These are phyloP conservation scores for Auanema sp. DNA, from an alignment of 2,888 invertebrate genomes.

Conservation along the genomic window DNA sequence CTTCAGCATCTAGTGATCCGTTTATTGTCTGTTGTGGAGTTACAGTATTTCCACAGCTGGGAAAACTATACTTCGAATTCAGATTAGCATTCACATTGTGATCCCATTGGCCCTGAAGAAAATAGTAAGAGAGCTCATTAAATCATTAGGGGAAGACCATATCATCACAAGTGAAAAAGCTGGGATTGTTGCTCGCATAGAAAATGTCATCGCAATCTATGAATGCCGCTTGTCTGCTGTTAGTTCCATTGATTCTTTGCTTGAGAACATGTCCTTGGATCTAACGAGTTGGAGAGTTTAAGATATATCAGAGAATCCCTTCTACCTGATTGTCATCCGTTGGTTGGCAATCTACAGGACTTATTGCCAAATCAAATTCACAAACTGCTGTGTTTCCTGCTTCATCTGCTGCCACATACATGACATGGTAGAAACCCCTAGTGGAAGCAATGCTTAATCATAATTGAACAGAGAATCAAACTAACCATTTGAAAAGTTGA, in stretches of 20 bases:
- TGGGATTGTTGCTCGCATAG: constrained; percentile 5
- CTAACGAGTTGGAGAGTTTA: not conserved
- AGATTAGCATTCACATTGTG: constrained; percentile 4
- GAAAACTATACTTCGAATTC: constrained; percentile 6
- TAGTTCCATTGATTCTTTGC: constrained; percentile 3
- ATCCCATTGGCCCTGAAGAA: constrained; percentile 19
- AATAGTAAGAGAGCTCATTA: too few species aligned
- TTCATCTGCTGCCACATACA: constrained; percentile 30
- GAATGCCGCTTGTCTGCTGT: not conserved
- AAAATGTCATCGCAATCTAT: constrained; percentile 6
- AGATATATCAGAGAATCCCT: not conserved
- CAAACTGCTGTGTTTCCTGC: constrained; percentile 34
- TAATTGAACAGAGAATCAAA: not conserved
- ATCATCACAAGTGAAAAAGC: constrained; percentile 15
- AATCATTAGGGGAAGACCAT: too few species aligned
- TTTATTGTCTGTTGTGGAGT: constrained; percentile 7
- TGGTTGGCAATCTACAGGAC: constrained; percentile 18
- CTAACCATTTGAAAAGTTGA: constrained; percentile 13
- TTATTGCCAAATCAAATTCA: constrained; percentile 25
- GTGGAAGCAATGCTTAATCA: not conserved
- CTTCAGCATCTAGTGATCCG: constrained; percentile 7
- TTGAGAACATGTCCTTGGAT: constrained; percentile 5
- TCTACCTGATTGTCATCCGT: not conserved
- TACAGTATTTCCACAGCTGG: constrained; percentile 14
- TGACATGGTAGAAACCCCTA: constrained; percentile 32